phyloP scores from a whole-genome alignment of 2,113 vertebrate genomes.

The Pelodiscus sinensis region DNA sequence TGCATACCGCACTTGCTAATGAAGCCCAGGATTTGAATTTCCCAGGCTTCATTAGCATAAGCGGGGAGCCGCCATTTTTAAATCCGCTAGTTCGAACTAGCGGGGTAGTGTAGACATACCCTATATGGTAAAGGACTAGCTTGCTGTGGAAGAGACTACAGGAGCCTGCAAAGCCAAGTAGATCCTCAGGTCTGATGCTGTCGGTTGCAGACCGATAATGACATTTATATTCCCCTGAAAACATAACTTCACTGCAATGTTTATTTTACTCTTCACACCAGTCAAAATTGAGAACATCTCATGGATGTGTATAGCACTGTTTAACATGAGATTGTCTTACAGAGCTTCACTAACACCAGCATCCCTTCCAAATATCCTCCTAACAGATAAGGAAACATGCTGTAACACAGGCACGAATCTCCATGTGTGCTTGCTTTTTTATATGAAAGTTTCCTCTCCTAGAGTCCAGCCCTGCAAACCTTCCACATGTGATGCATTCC shows the following conservation, averaged over 20 bases:
- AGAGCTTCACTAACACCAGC: not conserved
- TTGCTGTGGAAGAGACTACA: not conserved
- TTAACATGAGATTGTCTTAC: not conserved
- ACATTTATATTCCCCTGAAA: not conserved
- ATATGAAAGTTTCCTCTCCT: not conserved
- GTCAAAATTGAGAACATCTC: not conserved
- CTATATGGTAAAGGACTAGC: not conserved
- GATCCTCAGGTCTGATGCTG: not conserved
- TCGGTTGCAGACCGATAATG: accelerated
- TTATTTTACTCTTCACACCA: not conserved
- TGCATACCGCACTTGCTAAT: no score
- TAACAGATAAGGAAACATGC: not conserved
- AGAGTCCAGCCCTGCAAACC: not conserved
- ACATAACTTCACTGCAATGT: not conserved
- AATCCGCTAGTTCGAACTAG: no score
- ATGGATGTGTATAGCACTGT: no score
- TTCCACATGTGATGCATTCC: not conserved
- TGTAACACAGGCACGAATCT: not conserved
- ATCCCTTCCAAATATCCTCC: not conserved
- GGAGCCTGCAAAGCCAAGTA: not conserved
- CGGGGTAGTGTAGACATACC: no score
- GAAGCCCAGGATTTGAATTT: no score
- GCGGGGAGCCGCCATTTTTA: no score
- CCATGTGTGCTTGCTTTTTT: not conserved
- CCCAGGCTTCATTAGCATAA: no score